Evolutionary conservation across 2,888 invertebrate genomes (phyloP).

Genomic region (Halocaridina rubra): DNA sequence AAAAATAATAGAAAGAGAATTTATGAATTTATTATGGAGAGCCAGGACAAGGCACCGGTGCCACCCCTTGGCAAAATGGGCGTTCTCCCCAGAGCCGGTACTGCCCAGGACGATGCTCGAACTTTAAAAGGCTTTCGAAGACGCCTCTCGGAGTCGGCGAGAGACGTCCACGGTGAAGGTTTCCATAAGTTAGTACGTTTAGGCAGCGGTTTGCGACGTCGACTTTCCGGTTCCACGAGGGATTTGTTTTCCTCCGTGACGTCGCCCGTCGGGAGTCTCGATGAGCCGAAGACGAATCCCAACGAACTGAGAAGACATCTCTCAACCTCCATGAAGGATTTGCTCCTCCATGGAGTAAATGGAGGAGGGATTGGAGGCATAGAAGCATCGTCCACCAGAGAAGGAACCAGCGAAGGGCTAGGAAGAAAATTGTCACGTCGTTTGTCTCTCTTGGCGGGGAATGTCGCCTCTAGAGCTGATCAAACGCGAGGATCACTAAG

Average conservation of each 20-base stretch:
- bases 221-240: conserved; percentile 56
- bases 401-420: conserved; percentile 1
- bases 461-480: conserved; percentile 37
- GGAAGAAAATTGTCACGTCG: conserved; percentile 34
- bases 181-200: conserved; percentile 49
- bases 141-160: conserved; percentile 48
- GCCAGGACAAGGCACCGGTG: too few species aligned
- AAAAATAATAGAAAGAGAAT: too few species aligned
- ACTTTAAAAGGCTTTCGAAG: conserved; percentile 41
- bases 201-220: conserved; percentile 54
- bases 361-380: conserved; percentile 2
- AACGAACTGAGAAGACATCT: conserved; percentile 33
- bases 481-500: conserved; percentile 48
- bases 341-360: conserved; percentile 25
- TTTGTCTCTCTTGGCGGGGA: conserved; percentile 39
- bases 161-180: conserved; percentile 49
- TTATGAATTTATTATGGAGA: too few species aligned
- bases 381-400: background rate
- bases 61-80: background rate
- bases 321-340: conserved; percentile 52
- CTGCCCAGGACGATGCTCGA: background rate
- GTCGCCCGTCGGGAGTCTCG: conserved; percentile 13
- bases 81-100: background rate
- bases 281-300: background rate
- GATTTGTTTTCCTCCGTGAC: conserved; percentile 41